Base-by-base conservation (phyloP, 1,140 invertebrate species). In the Pseudomyrmex flavicornis region DNA sequence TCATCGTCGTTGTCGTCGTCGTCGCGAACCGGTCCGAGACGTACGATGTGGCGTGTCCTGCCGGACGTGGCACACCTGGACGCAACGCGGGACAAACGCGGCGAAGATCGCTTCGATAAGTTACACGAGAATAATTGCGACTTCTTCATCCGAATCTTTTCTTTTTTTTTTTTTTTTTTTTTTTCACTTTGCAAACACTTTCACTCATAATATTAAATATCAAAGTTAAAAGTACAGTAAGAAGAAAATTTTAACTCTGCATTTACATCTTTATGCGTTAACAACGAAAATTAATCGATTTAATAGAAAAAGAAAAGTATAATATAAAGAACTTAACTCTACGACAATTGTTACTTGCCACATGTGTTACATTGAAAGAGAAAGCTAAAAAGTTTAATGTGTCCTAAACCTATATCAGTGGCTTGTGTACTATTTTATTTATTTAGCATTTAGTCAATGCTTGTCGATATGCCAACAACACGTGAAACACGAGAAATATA, bases 11-110 rank as follows among this genome's bases (percentile, higher is more conserved):
- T 22, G 15, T 56, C 13, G 12, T 58, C 20, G 65, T 63, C 59
- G 26, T 12, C 70, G 66, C 52, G 46, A 80, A 80, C 76, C 76
- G 68, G 76, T 80, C 68, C 22, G 76, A 70, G 66, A 72, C 52
- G 35, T 72, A 72, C 69, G 69, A 72, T 35, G 15, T 56, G 52
- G 52, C 68, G 52, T 72, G 68, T 59, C 22, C 22, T 20, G 65
- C 44, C 13, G 52, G 22, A 80, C 44, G 65, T 15, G 20, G 66
- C 63, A 70, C 76, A 80, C 76, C 76, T 80, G 76, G 76, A 80
- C 44, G 17, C 63, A 22, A 48, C 63, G 63, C 48, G 48, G 20
- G 10, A 75, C 22, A 20, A 63, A 61, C 20, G 58, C 58, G 9
- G 44, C 20, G 5, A 48, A 79, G 76, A 79, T 80, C 66, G 54